These are phyloP conservation scores for Leptinotarsa defecta DNA, from an alignment of 1,140 invertebrate species.

Conservation along the genomic window DNA sequence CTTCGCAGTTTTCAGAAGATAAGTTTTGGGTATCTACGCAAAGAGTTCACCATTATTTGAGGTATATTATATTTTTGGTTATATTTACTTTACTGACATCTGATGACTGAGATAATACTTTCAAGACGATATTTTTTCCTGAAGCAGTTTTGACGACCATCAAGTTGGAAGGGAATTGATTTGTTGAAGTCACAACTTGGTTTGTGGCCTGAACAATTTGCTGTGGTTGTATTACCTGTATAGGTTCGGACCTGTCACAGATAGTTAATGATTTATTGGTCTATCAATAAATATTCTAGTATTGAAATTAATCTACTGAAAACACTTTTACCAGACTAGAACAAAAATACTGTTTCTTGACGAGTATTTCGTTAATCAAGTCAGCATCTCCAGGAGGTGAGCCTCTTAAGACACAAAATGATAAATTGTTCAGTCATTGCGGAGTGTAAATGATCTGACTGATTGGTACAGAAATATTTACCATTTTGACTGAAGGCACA, in stretches of 20 bases:
- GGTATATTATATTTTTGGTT: neutral
- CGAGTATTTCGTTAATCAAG: no score
- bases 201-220: conserved; percentile 27
- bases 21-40: conserved; percentile 42
- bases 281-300: no score
- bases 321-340: no score
- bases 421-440: no score
- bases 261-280: no score
- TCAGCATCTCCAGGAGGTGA: no score
- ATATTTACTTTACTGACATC: conserved; percentile 11
- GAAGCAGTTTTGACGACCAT: conserved; percentile 54
- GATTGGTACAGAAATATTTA: no score
- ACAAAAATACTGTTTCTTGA: no score
- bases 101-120: conserved; percentile 50
- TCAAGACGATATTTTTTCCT: conserved; percentile 54
- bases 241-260: conserved; percentile 29
- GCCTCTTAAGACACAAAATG: no score
- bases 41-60: neutral
- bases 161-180: conserved; percentile 46
- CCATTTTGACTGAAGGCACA: no score
- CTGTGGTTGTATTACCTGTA: conserved; percentile 39
- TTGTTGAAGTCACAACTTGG: neutral
- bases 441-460: no score
- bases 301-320: no score
- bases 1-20: conserved; percentile 45